Evolutionary conservation across 2,113 vertebrate genomes (phyloP), one percentile per base, ranked within the genome.

Genomic region (Gasterosteus aculeatus): DNA sequence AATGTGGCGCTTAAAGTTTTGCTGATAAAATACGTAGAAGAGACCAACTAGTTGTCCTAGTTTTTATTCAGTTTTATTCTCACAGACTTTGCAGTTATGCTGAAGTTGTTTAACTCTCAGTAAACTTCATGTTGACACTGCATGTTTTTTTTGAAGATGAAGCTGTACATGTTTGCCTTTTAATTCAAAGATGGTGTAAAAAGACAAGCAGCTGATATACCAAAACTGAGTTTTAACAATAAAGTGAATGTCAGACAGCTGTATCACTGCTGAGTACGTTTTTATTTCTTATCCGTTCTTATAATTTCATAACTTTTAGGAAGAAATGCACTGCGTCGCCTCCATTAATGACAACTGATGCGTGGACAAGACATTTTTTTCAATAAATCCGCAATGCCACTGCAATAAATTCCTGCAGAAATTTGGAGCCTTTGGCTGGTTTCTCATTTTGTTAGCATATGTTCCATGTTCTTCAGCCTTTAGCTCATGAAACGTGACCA

Each of bases 221-320:
- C 93, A 93, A 94, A 94, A 91, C 35, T 51, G 41, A 56, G 78
- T 92, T 92, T 92, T 88, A 91, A 92, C 88, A 93, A 92, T 93
- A 93, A 94, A 91, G 81, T 82, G 84, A 90, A 88, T 93, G 91
- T 93, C 89, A 59, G 70, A 80, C 79, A 77, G 85, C 74, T 75
- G 67, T 64, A 58, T 64, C 61, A 42, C 9, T 5, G 22, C 35
- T 18, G 56, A 42, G 63, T 69, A 1, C 51, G 54, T 58, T 1
- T 15, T 44, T n/a, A 63, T 7, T 16, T 10, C 14, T 56, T 33
- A 7, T 69, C 7, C 0, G 8, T 42, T 16, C 41, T 33, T 22
- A 47, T 67, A 19, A 58, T 22, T 22, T 26, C 16, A 46, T 31
- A 31, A 57, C 4, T 58, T 47, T 26, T 0, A 0, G 26, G 19